Evolutionary conservation across 2,113 vertebrate species (phyloP), one percentile per base, ranked within the genome.

Genomic region (Shinisaurus crocodilurus): DNA sequence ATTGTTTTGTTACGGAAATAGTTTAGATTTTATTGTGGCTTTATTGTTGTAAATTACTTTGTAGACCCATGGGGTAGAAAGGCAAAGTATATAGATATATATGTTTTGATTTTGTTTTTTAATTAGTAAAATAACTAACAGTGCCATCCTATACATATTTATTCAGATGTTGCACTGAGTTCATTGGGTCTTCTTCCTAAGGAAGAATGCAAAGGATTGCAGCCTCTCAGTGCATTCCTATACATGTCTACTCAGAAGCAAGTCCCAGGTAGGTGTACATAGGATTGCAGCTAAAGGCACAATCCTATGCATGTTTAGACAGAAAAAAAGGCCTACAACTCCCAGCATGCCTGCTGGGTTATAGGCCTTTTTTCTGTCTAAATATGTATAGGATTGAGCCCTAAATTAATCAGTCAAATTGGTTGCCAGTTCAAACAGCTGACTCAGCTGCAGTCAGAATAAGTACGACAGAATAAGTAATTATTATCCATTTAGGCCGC

Each of bases 51-150:
- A 60, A 45, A 45, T 87, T 91, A 63, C 69, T 32, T 91, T 34
- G 34, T 50, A 77, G 54, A 88, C 29, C 3, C 5, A 90, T 84
- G 93, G 57, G 67, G 90, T 85, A 67, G 85, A 43, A 67, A 89
- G 50, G 20, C 34, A 87, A 25, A 3, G 45, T 0, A 0, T 2
- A 54, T 54, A n/a, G n/a, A n/a, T 92, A 74, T 85, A 29, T 80
- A n/a, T 23, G 91, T 54, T 7, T 54, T 7, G 50, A 3, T 63
- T 63, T 10, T 16, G 57, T 18, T 60, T 63, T 63, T 63, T 63
- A 63, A 63, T 63, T 18, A 63, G 60, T 63, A 63, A 63, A 20
- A 5, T 12, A 54, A 54, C 50, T 54, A 70, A 70, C 69, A 32
- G 32, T 70, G 27, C 34, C 32, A 37, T 37, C 70, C 70, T 40